Conservation (phyloP, 2,113 vertebrate species). For the Stigmatopora nigra region DNA sequence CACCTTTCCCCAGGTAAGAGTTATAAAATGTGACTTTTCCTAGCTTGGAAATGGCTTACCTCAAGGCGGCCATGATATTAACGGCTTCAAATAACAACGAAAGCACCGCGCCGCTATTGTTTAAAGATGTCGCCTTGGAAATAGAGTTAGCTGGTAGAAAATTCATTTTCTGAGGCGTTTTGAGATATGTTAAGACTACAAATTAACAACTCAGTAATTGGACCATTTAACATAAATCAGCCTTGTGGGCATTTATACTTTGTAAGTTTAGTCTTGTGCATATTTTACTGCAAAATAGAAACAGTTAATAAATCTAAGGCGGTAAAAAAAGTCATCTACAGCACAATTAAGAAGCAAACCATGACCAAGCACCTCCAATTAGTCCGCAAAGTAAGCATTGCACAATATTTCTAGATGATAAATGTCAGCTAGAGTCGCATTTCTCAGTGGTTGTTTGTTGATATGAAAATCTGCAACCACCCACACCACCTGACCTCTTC, state of each 20-base stretch:
- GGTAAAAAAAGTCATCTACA: background rate
- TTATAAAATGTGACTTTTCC: constrained; percentile 10
- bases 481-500: constrained; percentile 11
- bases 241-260: background rate
- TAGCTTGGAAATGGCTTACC: constrained; percentile 16
- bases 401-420: background rate
- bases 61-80: constrained; percentile 28
- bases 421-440: background rate
- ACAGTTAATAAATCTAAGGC: background rate
- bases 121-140: constrained; percentile 21
- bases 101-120: constrained; percentile 11
- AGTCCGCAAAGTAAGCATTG: background rate
- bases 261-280: background rate
- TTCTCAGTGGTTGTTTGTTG: background rate
- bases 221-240: background rate
- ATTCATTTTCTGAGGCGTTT: background rate
- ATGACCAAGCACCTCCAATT: constrained; percentile 8
- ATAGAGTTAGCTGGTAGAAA: background rate
- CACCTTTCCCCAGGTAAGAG: constrained; percentile 18
- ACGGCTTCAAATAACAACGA: constrained; percentile 23
- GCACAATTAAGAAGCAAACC: background rate
- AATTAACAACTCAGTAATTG: background rate
- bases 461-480: constrained; percentile 3
- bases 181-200: background rate
- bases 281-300: background rate